A percentile compares a stretch with the other conserved stretches of the same genome.
Conservation (phyloP, 1,140 invertebrate genomes). For the Lepeophtheirus salmonis region DNA sequence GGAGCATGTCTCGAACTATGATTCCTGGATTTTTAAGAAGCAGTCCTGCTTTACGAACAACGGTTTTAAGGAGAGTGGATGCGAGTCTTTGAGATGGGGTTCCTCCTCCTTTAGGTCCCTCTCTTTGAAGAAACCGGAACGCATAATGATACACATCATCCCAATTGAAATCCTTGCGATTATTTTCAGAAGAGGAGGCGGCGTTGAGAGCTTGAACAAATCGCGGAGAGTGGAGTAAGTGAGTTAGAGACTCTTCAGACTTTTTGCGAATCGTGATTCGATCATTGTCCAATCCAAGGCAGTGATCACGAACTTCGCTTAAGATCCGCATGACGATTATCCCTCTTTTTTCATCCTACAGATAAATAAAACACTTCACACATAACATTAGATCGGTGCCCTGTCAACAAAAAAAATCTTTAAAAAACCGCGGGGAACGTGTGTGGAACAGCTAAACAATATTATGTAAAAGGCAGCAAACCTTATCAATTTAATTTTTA, state of each 20-base stretch:
- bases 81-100: no score
- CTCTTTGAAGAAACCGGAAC: neutral
- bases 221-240: neutral
- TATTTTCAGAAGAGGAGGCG: neutral
- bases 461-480: no score
- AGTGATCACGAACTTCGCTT: neutral
- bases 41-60: neutral
- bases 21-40: neutral
- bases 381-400: no score
- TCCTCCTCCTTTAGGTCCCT: no score
- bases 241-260: neutral
- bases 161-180: neutral
- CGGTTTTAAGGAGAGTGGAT: neutral
- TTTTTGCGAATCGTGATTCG: neutral
- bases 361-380: no score
- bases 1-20: neutral
- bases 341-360: no score
- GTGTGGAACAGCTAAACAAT: no score
- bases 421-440: no score
- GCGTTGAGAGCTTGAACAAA: neutral
- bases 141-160: neutral
- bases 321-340: no score
- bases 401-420: no score
- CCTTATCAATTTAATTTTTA: no score
- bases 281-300: neutral